Conservation (phyloP, 2,113 vertebrate genomes). For the Litocranius walleri region DNA sequence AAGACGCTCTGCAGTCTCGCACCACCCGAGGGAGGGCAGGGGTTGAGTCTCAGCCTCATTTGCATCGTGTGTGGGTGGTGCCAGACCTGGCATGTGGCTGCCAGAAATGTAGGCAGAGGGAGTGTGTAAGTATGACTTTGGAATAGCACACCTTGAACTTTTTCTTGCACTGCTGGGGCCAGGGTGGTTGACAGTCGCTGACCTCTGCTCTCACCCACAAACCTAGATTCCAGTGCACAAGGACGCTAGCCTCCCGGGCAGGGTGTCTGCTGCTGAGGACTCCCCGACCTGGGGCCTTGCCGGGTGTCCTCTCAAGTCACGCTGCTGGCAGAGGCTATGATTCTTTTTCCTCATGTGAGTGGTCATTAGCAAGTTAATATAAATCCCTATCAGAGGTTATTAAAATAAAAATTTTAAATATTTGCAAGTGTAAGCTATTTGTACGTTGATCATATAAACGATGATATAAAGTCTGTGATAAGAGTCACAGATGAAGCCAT, state of each 20-base stretch:
- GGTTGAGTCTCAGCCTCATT: neutral
- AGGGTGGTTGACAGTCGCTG: neutral
- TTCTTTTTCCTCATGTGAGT: neutral
- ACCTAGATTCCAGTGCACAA: neutral
- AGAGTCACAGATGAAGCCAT: neutral
- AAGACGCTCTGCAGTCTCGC: neutral
- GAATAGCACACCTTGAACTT: neutral
- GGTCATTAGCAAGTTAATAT: neutral
- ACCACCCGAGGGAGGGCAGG: no score
- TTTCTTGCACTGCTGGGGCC: neutral
- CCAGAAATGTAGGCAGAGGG: neutral
- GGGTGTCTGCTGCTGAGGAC: neutral
- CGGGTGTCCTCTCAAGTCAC: neutral
- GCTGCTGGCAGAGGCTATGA: no score
- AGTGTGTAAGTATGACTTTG: neutral
- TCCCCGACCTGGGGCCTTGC: fast-evolving
- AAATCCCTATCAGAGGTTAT: neutral
- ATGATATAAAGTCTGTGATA: neutral
- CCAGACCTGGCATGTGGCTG: neutral
- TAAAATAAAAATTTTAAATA: neutral
- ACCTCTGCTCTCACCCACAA: neutral
- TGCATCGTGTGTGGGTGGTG: fast-evolving
- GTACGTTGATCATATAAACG: neutral
- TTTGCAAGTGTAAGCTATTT: neutral
- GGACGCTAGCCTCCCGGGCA: neutral